These are phyloP conservation scores for Aspidapion aeneum DNA, from an alignment of 2,888 invertebrate genomes.

Conservation along the genomic window DNA sequence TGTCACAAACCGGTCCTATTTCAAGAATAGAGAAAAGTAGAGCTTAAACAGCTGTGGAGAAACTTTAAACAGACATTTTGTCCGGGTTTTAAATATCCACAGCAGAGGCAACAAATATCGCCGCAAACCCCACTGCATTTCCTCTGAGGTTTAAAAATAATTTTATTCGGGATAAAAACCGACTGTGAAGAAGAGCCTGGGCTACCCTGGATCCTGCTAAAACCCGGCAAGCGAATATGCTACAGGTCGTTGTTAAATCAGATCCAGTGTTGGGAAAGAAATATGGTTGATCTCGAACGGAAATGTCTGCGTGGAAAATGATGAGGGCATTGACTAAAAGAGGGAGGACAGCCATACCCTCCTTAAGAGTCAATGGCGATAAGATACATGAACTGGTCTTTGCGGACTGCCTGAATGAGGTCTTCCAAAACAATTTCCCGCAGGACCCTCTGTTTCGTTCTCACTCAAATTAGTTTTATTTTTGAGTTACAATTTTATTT, in stretches of 20 bases:
- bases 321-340: background rate
- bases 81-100: background rate
- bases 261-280: background rate
- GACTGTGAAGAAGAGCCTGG: background rate
- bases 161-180: background rate
- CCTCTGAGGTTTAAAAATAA: background rate
- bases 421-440: background rate
- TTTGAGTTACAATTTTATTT: too few relatives aligned
- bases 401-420: too few relatives aligned
- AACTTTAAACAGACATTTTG: background rate
- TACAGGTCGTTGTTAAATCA: background rate
- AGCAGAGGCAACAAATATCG: background rate
- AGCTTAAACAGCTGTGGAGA: background rate
- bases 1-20: background rate
- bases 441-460: too few relatives aligned
- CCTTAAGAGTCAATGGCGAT: too few relatives aligned
- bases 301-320: background rate
- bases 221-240: background rate
- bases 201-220: background rate
- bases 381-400: too few relatives aligned
- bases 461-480: too few relatives aligned
- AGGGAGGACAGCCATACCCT: background rate
- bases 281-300: background rate
- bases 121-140: too few relatives aligned
- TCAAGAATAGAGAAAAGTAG: background rate